phyloP scores from a whole-genome alignment of 2,888 invertebrate species.

The Mesorhabditis belari region DNA sequence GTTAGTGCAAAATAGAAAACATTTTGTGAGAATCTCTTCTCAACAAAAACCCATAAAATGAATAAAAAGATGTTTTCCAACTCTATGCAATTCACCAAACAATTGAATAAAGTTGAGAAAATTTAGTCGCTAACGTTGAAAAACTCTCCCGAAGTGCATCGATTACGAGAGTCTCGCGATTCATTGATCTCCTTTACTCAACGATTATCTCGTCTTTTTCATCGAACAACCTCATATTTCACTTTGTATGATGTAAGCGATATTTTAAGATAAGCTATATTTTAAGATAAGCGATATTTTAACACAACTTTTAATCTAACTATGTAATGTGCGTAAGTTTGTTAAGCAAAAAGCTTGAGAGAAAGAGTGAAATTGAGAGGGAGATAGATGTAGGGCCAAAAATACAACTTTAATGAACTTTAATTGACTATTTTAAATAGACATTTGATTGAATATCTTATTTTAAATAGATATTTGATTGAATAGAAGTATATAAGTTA shows the following conservation, averaged over 20 bases:
- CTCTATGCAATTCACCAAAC: no score
- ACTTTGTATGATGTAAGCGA: conserved; percentile 25
- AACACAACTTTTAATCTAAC: no score
- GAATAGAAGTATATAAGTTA: not conserved
- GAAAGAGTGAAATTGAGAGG: no score
- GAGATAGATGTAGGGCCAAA: no score
- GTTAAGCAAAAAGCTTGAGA: no score
- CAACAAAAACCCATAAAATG: no score
- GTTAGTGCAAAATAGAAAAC: not conserved
- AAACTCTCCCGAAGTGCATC: not conserved
- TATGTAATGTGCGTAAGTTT: no score
- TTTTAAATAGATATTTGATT: not conserved
- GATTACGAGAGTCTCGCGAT: not conserved
- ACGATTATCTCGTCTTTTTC: conserved; percentile 14
- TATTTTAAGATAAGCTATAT: no score
- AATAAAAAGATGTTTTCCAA: not conserved
- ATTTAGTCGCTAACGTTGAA: not conserved
- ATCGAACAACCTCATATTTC: conserved; percentile 16
- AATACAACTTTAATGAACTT: not conserved
- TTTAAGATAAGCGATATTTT: no score
- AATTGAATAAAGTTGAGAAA: no score
- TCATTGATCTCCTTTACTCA: conserved; percentile 12
- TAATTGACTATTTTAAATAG: not conserved
- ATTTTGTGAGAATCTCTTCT: not conserved
- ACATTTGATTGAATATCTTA: not conserved